Conservation (phyloP, 2,113 vertebrate genomes). For the Arothron firmamentum region DNA sequence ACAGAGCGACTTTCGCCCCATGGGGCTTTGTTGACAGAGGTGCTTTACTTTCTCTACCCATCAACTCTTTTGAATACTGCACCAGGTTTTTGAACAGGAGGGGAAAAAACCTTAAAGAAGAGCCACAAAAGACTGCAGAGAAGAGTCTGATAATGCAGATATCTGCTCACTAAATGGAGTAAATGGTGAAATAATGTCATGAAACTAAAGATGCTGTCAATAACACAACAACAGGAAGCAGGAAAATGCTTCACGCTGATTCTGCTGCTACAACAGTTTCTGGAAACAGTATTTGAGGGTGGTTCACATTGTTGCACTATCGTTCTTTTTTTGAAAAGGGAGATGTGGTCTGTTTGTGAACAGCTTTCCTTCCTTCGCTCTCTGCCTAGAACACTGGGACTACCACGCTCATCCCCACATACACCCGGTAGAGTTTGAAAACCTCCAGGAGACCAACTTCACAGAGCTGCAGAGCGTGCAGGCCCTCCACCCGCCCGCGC, state of each 20-base stretch:
- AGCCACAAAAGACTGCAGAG: no score
- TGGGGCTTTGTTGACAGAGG: constrained; percentile 65
- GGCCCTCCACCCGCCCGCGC: constrained; percentile 83
- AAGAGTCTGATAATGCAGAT: not conserved
- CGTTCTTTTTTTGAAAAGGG: not conserved
- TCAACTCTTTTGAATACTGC: constrained; percentile 64
- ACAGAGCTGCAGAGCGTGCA: constrained; percentile 95
- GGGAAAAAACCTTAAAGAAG: not conserved
- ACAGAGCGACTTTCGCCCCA: constrained; percentile 72
- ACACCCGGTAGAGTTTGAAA: constrained; percentile 86
- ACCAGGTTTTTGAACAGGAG: constrained; percentile 33
- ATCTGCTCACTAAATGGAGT: not conserved
- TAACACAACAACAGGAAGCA: constrained; percentile 13
- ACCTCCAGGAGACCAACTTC: constrained; percentile 87
- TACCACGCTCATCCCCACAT: constrained; percentile 80
- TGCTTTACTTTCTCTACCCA: constrained; percentile 64
- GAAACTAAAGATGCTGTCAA: no score
- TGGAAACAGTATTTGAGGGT: not conserved
- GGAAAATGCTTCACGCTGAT: constrained; percentile 53
- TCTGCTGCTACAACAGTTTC: constrained; percentile 13
- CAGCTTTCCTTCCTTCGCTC: constrained; percentile 9
- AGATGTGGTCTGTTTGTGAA: no score
- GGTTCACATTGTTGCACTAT: no score
- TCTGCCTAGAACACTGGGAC: constrained; percentile 88
- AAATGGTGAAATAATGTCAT: constrained; percentile 12